phyloP scores from a whole-genome alignment of 2,113 vertebrate species.

The Sisor rabdophorus region DNA sequence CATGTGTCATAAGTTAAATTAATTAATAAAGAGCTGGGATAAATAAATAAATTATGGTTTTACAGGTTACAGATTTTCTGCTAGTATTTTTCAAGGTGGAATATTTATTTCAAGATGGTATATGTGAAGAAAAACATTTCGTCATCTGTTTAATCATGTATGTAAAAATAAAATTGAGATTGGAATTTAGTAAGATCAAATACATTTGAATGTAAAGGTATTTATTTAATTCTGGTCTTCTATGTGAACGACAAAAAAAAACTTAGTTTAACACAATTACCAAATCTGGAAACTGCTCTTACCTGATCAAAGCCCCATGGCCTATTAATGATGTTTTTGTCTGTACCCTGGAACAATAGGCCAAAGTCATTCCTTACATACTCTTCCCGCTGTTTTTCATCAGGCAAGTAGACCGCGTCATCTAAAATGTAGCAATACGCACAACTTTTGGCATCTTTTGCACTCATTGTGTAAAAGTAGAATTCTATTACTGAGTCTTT shows the following conservation, averaged over 20 bases:
- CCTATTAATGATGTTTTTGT: constrained; percentile 51
- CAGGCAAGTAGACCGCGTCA: constrained; percentile 63
- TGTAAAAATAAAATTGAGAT: too few species aligned
- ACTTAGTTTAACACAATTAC: background rate
- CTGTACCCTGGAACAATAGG: constrained; percentile 65
- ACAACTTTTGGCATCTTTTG: background rate
- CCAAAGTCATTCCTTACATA: constrained; percentile 66
- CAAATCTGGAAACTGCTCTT: background rate
- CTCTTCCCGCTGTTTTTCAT: constrained; percentile 66
- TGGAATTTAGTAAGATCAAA: too few species aligned
- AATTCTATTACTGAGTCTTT: background rate
- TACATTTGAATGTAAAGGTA: background rate
- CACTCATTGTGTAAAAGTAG: background rate
- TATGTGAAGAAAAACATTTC: too few species aligned
- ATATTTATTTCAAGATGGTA: too few species aligned
- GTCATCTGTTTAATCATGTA: too few species aligned
- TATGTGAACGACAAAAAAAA: background rate
- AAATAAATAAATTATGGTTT: too few species aligned
- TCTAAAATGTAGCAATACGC: constrained; percentile 49
- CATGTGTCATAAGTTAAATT: background rate
- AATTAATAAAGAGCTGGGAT: too few species aligned
- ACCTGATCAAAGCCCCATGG: constrained; percentile 74
- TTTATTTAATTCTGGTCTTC: background rate
- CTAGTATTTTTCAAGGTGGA: too few species aligned
- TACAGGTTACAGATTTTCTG: too few species aligned